A percentile compares a stretch with the other conserved stretches of the same genome.
Evolutionary conservation across 30 jellyfish, hydroid and myxozoan genomes (phyloP).

Genomic region (Euphysa ruthae): DNA sequence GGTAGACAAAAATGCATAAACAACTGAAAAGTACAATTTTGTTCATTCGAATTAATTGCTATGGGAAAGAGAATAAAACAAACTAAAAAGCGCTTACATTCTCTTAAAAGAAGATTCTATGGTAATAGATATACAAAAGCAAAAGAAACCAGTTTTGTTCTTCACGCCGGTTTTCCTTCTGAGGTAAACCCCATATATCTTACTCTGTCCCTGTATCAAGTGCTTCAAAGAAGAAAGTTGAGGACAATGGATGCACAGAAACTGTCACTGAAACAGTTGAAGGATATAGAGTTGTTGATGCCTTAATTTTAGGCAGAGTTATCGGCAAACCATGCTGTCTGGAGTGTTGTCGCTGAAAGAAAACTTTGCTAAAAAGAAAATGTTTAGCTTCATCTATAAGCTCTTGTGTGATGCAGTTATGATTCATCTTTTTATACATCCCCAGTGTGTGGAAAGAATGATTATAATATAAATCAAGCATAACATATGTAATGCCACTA

Average conservation of each 20-base stretch:
- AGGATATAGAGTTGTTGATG: conserved; percentile 5
- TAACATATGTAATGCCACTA: too few relatives aligned
- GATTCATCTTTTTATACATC: too few relatives aligned
- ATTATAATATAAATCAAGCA: too few relatives aligned
- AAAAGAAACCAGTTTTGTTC: conserved; percentile 7
- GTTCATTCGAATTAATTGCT: not conserved
- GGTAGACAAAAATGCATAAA: not conserved
- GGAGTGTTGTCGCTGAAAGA: conserved; percentile 3
- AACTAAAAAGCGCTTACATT: not conserved
- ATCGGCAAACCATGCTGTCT: not conserved
- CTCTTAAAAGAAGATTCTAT: not conserved
- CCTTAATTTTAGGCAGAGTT: not conserved
- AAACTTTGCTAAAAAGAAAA: conserved; percentile 4
- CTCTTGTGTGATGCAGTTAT: too few relatives aligned
- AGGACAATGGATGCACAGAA: not conserved
- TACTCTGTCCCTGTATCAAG: not conserved
- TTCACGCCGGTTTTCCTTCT: not conserved
- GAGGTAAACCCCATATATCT: not conserved
- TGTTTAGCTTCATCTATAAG: too few relatives aligned
- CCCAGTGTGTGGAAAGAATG: too few relatives aligned
- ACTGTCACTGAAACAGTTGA: conserved; percentile 4
- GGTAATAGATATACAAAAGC: not conserved
- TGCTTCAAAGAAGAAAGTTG: conserved; percentile 1
- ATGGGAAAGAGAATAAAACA: not conserved
- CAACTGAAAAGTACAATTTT: not conserved